These are phyloP conservation scores for Leucophora obtusa DNA, from an alignment of 2,888 invertebrate genomes.

Conservation along the genomic window DNA sequence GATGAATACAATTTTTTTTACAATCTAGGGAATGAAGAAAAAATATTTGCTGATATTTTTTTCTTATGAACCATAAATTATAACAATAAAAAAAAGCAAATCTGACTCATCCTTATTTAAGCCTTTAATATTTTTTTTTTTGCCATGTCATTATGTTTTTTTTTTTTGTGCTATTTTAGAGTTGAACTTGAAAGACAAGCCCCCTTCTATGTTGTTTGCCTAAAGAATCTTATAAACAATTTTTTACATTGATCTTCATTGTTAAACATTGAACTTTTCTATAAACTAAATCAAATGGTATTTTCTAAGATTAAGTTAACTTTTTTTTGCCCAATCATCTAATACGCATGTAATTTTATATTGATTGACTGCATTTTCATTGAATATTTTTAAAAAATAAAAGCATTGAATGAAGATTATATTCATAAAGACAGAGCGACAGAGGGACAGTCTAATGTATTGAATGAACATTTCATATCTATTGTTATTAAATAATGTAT, in stretches of 20 bases:
- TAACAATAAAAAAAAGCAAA: background rate
- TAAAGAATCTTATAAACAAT: background rate
- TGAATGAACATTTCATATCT: background rate
- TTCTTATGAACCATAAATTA: background rate
- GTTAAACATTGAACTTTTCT: constrained; percentile 29
- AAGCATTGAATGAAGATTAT: constrained; percentile 35
- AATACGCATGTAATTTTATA: constrained; percentile 75
- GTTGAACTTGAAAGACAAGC: background rate
- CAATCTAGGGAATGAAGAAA: background rate
- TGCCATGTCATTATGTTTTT: constrained; percentile 66
- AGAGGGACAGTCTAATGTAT: background rate
- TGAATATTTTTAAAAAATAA: background rate
- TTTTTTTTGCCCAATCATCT: constrained; percentile 71
- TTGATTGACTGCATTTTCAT: constrained; percentile 75
- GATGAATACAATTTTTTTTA: background rate
- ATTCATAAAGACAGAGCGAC: constrained; percentile 15
- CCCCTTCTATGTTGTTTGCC: background rate
- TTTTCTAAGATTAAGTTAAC: constrained; percentile 12
- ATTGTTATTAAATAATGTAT: constrained; percentile 6
- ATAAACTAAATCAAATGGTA: constrained; percentile 24
- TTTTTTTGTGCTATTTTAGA: background rate
- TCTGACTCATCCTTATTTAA: constrained; percentile 14
- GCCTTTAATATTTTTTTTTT: background rate
- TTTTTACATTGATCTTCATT: constrained; percentile 35
- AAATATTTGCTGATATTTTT: background rate